phyloP scores from a whole-genome alignment of 1,140 invertebrate genomes.

The Mya arenaria region DNA sequence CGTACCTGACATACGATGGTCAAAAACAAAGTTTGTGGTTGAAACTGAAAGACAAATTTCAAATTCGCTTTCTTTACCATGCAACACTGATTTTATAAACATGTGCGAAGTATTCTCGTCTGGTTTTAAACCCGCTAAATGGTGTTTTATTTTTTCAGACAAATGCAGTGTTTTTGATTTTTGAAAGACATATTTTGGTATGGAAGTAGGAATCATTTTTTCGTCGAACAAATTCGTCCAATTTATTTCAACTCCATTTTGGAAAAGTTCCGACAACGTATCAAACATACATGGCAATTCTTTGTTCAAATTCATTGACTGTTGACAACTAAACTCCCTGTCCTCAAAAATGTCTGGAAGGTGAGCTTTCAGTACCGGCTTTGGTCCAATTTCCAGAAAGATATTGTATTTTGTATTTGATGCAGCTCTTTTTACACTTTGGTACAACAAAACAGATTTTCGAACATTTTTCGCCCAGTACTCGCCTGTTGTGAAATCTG shows the following conservation, averaged over 20 bases:
- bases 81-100: not conserved
- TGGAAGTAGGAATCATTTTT: not conserved
- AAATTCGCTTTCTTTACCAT: not conserved
- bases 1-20: slow-evolving; percentile 9
- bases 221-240: too few relatives aligned
- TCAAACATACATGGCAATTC: too few relatives aligned
- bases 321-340: not conserved
- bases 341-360: too few relatives aligned
- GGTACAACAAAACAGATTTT: slow-evolving; percentile 21
- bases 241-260: too few relatives aligned
- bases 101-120: not conserved
- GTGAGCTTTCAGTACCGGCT: slow-evolving; percentile 18
- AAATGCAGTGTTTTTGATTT: not conserved
- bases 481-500: not conserved
- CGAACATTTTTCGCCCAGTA: slow-evolving; percentile 42
- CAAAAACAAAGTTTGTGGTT: slow-evolving; percentile 35
- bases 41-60: not conserved
- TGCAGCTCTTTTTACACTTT: not conserved
- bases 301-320: too few relatives aligned
- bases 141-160: too few relatives aligned
- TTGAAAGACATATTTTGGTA: not conserved
- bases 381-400: slow-evolving; percentile 38
- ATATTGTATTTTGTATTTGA: not conserved
- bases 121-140: not conserved
- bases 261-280: too few relatives aligned